Evolutionary conservation across 2,113 vertebrate genomes (phyloP).

Genomic region (Archocentrus centrarchus): DNA sequence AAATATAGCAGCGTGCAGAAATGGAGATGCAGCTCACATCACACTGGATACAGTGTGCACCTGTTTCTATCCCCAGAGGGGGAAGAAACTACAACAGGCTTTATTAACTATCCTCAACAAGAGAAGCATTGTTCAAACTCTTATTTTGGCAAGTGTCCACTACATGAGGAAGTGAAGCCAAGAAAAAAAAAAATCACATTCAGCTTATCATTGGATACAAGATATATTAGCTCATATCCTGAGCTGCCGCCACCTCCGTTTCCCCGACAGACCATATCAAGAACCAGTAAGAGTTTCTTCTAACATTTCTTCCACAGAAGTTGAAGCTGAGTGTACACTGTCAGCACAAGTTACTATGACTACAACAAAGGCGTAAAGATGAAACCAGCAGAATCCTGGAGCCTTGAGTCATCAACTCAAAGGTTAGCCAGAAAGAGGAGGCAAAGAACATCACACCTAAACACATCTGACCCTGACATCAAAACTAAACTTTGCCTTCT

Average conservation of each 20-base stretch:
- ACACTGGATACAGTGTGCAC: slow-evolving; percentile 12
- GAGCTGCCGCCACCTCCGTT: slow-evolving; percentile 7
- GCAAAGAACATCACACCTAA: slow-evolving; percentile 15
- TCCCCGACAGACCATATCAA: neutral
- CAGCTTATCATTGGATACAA: slow-evolving; percentile 17
- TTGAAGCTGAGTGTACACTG: neutral
- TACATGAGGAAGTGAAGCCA: neutral
- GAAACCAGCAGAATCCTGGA: slow-evolving; percentile 8
- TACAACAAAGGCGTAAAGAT: slow-evolving; percentile 13
- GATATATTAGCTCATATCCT: neutral
- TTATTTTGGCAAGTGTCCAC: slow-evolving; percentile 16
- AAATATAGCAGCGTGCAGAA: slow-evolving; percentile 28
- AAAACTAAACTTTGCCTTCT: slow-evolving; percentile 19
- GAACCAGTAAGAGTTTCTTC: slow-evolving; percentile 14
- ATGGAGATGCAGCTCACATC: slow-evolving; percentile 7
- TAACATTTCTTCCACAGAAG: neutral
- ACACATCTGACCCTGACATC: slow-evolving; percentile 38
- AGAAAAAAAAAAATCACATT: slow-evolving; percentile 31
- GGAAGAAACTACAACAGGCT: neutral
- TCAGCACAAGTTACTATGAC: slow-evolving; percentile 13
- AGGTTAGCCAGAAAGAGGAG: slow-evolving; percentile 5
- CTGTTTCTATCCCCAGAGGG: slow-evolving; percentile 30
- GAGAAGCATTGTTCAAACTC: slow-evolving; percentile 13
- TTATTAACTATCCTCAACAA: slow-evolving; percentile 24
- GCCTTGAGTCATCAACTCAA: slow-evolving; percentile 27